Evolutionary conservation across 2,888 invertebrate species (phyloP).

Genomic region (Eristalis arbustorum): DNA sequence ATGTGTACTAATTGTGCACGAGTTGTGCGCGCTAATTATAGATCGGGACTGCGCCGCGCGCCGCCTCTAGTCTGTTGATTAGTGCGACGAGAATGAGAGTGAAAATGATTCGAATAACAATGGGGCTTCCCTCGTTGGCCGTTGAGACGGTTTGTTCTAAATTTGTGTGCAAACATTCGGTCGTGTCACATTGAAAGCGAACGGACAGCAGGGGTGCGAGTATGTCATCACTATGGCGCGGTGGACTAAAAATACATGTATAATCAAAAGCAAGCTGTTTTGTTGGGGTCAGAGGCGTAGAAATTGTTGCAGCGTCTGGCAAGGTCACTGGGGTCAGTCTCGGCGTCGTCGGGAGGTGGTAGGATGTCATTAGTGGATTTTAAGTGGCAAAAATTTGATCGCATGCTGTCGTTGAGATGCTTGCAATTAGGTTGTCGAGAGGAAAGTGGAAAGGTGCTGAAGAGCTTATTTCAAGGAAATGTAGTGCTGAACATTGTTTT

Average conservation of each 20-base stretch:
- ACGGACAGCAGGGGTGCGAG: neutral
- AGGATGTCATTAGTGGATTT: no score
- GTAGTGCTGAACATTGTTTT: no score
- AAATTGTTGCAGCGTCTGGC: neutral
- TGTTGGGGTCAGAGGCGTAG: neutral
- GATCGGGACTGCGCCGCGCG: neutral
- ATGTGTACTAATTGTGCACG: neutral
- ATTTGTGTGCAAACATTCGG: constrained; percentile 8
- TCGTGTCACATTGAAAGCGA: neutral
- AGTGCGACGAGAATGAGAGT: neutral
- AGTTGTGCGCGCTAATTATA: neutral
- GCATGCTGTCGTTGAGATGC: no score
- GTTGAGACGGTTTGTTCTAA: constrained; percentile 7
- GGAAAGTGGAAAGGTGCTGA: no score
- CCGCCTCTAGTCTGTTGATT: neutral
- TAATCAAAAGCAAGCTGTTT: neutral
- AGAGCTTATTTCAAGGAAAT: no score
- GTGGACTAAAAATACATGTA: neutral
- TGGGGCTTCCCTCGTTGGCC: constrained; percentile 1
- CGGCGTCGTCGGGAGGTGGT: no score
- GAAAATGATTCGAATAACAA: constrained; percentile 19
- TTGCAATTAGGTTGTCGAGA: no score
- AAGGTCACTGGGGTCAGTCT: no score
- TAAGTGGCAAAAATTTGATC: no score
- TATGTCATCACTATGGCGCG: neutral